phyloP scores from a whole-genome alignment of 2,113 vertebrate genomes.

The Chloropsis cyanopogon region DNA sequence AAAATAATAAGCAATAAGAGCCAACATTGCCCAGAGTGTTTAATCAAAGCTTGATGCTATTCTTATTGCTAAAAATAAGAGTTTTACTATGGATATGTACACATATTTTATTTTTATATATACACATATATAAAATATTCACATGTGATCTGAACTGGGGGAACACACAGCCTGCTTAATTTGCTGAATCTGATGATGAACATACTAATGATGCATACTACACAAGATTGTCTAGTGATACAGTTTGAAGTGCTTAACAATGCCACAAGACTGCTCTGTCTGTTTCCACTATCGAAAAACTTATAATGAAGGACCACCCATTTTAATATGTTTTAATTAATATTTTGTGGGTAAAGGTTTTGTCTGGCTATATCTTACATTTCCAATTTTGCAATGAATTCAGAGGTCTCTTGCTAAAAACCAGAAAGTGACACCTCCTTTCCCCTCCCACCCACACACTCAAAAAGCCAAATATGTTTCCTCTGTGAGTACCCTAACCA shows the following conservation, averaged over 20 bases:
- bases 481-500: neutral
- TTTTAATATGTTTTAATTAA: neutral
- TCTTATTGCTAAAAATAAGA: neutral
- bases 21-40: neutral
- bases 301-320: neutral
- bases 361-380: neutral
- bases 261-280: no score
- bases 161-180: neutral
- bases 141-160: neutral
- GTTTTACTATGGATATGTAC: no score
- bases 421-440: no score
- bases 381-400: neutral
- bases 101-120: neutral
- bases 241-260: neutral
- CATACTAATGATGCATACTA: accelerated
- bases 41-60: neutral
- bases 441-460: no score
- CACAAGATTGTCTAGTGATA: neutral
- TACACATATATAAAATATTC: neutral
- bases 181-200: neutral
- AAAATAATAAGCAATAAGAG: neutral
- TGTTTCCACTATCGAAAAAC: neutral
- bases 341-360: neutral
- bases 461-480: neutral
- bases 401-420: neutral